Conservation (phyloP, 1,140 invertebrate genomes). For the Holcopasites calliopsidis region DNA sequence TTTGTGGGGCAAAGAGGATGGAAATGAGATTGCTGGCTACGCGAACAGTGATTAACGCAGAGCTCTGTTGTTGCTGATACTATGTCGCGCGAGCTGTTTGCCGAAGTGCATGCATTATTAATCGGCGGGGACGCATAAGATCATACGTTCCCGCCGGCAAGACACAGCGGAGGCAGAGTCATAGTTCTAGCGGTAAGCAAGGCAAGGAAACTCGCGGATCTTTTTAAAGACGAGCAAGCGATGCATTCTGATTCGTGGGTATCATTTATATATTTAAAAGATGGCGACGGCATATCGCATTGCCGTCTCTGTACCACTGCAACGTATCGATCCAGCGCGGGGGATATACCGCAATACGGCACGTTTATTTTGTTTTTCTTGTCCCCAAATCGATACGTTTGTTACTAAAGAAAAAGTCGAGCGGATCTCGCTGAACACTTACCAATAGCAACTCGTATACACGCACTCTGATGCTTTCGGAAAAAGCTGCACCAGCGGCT, state of each 20-base stretch:
- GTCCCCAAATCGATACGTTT: conserved; percentile 43
- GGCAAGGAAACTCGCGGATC: conserved; percentile 28
- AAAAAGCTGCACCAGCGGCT: conserved; percentile 78
- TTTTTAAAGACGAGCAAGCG: conserved; percentile 35
- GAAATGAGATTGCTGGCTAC: not conserved
- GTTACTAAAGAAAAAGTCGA: not conserved
- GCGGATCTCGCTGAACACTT: conserved; percentile 54
- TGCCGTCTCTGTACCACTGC: conserved; percentile 40
- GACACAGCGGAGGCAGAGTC: not conserved
- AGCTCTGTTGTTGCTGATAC: not conserved
- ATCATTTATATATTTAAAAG: conserved; percentile 18
- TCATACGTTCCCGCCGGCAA: conserved; percentile 16
- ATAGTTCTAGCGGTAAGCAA: not conserved
- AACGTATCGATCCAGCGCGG: conserved; percentile 58
- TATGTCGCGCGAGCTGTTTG: conserved; percentile 50
- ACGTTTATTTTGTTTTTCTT: conserved; percentile 53
- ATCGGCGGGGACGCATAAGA: conserved; percentile 36
- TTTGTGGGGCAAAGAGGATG: not conserved
- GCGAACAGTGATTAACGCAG: not conserved
- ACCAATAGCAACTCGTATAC: conserved; percentile 81
- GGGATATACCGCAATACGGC: conserved; percentile 59
- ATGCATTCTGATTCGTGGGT: conserved; percentile 27
- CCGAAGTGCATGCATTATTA: conserved; percentile 62
- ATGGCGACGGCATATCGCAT: conserved; percentile 39
- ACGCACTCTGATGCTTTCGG: conserved; percentile 77